Base-by-base conservation (phyloP, 2,888 invertebrate species). In the Scaptomyza flava region DNA sequence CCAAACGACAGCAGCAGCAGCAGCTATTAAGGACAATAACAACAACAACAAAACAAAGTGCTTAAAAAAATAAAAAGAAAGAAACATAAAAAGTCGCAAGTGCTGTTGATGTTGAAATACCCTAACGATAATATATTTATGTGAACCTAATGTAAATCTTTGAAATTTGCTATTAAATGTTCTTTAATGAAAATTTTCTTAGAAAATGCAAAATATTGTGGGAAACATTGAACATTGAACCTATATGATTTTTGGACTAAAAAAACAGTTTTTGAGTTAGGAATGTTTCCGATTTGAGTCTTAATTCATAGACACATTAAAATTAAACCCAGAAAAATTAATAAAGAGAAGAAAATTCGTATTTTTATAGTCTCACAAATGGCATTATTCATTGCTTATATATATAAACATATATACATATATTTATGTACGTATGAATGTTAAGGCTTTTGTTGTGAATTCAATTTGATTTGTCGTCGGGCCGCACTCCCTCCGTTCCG, bases 391-490 rank as follows among this genome's bases (percentile, higher is more conserved):
- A 6, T 1, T 3, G 12, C 33, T 20, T 11, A 36, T 60, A 31
- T 45, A 53, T 7, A 41, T 14, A 41, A 2, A 36, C 6, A 38
- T 4, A 41, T 17, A 41, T 9, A 14, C 7, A 2, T n/a, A 6
- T 34, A 36, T 6, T 4, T 34, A 12, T 11, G 4, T 12, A 31
- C 8, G 9, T 31, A 27, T 27, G 14, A 14, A 27, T 14, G 14
- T 57, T 1, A 48, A 51, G 65, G 50, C 50, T 50, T 45, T 50
- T 45, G 31, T 6, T 51, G 62, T 23, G 68, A 82, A 87, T 84
- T 84, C 84, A 84, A 87, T 84, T 84, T 87, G 80, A 87, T 84
- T 84, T 84, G 85, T 87, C 84, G 79, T 80, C 69, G 58, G 45
- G 47, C 47, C 11, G 11, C 12, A 4, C 48, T 7, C 43, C 17